phyloP scores from a whole-genome alignment of 2,888 invertebrate genomes.

The Strigamia maritima region DNA sequence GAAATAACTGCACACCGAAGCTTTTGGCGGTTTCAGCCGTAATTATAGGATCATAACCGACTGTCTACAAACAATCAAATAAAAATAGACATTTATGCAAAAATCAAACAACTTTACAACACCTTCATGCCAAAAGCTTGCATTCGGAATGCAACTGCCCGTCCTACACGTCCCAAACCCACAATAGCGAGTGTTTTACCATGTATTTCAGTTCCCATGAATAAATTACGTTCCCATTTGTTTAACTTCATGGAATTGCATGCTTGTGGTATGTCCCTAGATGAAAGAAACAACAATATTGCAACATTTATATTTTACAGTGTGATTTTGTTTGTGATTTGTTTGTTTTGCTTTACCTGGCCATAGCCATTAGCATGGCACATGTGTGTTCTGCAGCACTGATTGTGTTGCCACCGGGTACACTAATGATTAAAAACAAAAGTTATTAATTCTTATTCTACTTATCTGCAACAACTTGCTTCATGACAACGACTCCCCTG shows the following conservation, averaged over 20 bases:
- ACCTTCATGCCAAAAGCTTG: constrained; percentile 94
- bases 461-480: too few relatives aligned
- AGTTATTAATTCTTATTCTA: too few relatives aligned
- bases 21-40: constrained; percentile 70
- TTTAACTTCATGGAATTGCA: constrained; percentile 80
- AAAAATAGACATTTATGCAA: too few relatives aligned
- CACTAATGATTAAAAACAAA: constrained; percentile 31
- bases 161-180: constrained; percentile 91
- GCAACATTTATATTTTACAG: background rate
- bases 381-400: constrained; percentile 97
- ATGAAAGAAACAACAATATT: constrained; percentile 28
- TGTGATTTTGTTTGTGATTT: too few relatives aligned
- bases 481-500: constrained; percentile 83
- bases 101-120: too few relatives aligned
- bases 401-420: constrained; percentile 90
- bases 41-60: constrained; percentile 93
- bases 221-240: constrained; percentile 88
- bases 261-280: constrained; percentile 71
- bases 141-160: constrained; percentile 92
- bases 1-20: constrained; percentile 74
- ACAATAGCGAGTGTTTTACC: constrained; percentile 91
- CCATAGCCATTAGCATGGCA: constrained; percentile 74
- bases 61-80: constrained; percentile 69
- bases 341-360: constrained; percentile 60
- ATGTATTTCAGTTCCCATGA: constrained; percentile 77